Conservation (phyloP, 2,888 invertebrate genomes). For the Chirona hameri region DNA sequence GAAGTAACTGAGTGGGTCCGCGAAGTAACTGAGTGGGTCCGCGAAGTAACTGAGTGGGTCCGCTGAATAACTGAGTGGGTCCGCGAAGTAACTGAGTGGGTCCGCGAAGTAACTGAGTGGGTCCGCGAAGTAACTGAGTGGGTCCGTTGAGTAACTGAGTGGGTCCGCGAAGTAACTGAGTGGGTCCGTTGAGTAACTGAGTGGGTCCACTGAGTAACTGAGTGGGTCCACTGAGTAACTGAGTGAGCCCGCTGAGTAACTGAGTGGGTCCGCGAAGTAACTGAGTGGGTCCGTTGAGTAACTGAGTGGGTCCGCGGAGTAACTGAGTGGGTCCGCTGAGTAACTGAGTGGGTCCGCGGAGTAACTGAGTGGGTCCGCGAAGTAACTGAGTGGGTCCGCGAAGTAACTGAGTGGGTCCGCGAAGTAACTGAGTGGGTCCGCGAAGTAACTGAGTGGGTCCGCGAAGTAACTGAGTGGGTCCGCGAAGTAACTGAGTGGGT, state of each 20-base stretch:
- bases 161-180: too few species aligned
- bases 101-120: not conserved
- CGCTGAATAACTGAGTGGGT: not conserved
- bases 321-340: too few species aligned
- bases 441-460: too few species aligned
- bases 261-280: conserved; percentile 48
- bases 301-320: conserved; percentile 49
- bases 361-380: too few species aligned
- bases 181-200: not conserved
- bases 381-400: conserved; percentile 51
- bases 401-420: too few species aligned
- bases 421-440: conserved; percentile 52
- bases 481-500: not conserved
- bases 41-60: conserved; percentile 54
- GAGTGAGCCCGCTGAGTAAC: too few species aligned
- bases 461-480: conserved; percentile 54
- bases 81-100: too few species aligned
- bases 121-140: too few species aligned
- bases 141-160: not conserved
- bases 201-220: too few species aligned
- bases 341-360: conserved; percentile 50
- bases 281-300: too few species aligned
- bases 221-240: conserved; percentile 42
- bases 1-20: conserved; percentile 52
- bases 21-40: too few species aligned